Evolutionary conservation across 2,797 vertebrate species (phyloP).

Genomic region (Pseudotriccus pelzelni): DNA sequence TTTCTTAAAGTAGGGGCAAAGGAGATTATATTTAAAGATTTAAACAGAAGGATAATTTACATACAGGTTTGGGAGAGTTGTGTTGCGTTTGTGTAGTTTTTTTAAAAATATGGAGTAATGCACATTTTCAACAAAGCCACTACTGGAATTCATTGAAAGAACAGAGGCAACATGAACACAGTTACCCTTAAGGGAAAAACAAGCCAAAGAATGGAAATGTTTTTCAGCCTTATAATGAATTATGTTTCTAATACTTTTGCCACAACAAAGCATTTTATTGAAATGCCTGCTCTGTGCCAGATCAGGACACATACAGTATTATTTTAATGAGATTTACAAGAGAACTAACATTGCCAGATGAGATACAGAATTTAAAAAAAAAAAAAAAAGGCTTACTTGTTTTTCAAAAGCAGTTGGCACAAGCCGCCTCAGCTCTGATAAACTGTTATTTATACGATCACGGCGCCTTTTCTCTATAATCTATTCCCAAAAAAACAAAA

Average conservation of each 20-base stretch:
- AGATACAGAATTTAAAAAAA: constrained; percentile 55
- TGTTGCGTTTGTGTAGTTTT: not conserved
- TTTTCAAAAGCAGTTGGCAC: constrained; percentile 94
- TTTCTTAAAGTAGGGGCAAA: not conserved
- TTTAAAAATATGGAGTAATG: constrained; percentile 9
- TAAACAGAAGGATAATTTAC: constrained; percentile 41
- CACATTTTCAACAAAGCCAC: constrained; percentile 71
- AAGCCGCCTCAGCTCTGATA: constrained; percentile 90
- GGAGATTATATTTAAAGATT: not conserved
- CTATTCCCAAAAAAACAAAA: constrained; percentile 74
- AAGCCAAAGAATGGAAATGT: constrained; percentile 80
- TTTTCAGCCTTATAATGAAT: constrained; percentile 80
- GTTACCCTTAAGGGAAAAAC: constrained; percentile 76
- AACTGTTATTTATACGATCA: constrained; percentile 95
- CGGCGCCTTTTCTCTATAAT: constrained; percentile 95
- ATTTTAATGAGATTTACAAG: constrained; percentile 79
- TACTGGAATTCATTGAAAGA: constrained; percentile 74
- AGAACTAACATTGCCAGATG: constrained; percentile 72
- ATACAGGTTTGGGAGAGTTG: not conserved
- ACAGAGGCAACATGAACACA: constrained; percentile 73
- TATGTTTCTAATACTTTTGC: constrained; percentile 81
- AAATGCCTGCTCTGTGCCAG: constrained; percentile 74
- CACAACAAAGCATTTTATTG: constrained; percentile 84
- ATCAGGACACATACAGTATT: constrained; percentile 77
- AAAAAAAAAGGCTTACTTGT: constrained; percentile 81